These are phyloP conservation scores for Amphimallon solstitiale DNA, from an alignment of 2,888 invertebrate genomes.

Conservation along the genomic window DNA sequence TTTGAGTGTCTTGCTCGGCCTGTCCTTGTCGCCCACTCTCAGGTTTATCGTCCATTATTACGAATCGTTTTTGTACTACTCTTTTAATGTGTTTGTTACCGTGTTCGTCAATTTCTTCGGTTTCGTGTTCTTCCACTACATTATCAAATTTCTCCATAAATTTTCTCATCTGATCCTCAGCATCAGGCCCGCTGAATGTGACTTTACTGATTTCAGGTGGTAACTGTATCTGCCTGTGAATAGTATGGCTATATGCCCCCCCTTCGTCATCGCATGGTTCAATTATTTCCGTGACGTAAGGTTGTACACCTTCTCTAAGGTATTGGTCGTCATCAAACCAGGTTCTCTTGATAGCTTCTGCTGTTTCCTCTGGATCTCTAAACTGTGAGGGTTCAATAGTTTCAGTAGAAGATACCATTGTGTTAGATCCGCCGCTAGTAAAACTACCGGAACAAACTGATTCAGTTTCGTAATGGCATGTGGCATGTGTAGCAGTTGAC, in stretches of 20 bases:
- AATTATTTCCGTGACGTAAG: conserved; percentile 65
- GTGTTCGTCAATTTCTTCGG: conserved; percentile 64
- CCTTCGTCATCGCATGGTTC: conserved; percentile 62
- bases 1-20: conserved; percentile 44
- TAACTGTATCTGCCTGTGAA: conserved; percentile 64
- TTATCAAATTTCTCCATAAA: conserved; percentile 66
- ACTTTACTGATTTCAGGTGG: conserved; percentile 66
- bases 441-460: conserved; percentile 88
- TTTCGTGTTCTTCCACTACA: conserved; percentile 66
- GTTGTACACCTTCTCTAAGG: conserved; percentile 56
- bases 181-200: conserved; percentile 66
- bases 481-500: conserved; percentile 83
- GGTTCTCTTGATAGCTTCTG: conserved; percentile 58
- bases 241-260: conserved; percentile 62
- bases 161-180: conserved; percentile 64
- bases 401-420: conserved; percentile 82
- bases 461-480: conserved; percentile 83
- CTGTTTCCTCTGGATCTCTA: conserved; percentile 58
- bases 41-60: conserved; percentile 56
- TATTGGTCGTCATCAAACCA: conserved; percentile 65
- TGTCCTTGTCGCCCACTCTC: conserved; percentile 35
- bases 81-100: conserved; percentile 67
- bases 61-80: conserved; percentile 64
- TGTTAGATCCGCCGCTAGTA: conserved; percentile 85
- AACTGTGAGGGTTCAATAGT: conserved; percentile 68